Evolutionary conservation across 1,140 invertebrate genomes (phyloP), one percentile per base, ranked within the genome.

Genomic region (Saccostrea echinata): DNA sequence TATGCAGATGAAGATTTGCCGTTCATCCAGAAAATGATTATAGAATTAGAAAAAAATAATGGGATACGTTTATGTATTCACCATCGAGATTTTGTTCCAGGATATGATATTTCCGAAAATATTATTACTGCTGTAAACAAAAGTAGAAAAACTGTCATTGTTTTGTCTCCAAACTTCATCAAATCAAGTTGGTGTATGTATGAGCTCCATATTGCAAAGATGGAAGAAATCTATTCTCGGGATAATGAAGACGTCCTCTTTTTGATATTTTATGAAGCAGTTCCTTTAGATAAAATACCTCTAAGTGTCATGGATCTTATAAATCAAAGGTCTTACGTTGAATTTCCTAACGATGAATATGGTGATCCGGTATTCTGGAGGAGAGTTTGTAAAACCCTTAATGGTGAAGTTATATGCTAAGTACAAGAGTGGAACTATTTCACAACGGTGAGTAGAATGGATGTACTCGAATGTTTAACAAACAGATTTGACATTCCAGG

Each of bases 171-270:
- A 88, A 94, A 95, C 76, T 97, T 97, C 92, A 95, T 96, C 0
- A 95, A 95, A 86, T 97, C 96, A n/a, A 95, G 96, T 52, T 97
- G 96, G 96, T 97, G 96, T 91, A 91, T 95, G 68, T 97, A 96
- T 95, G 96, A 97, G 92, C 95, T 96, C 16, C 95, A 96, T 88
- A 94, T 92, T 91, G 91, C 92, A 6, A 85, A 85, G 51, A 90
- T 91, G 91, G 91, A 93, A 53, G 85, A 88, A 51, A 84, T 91
- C 35, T 86, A 91, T 57, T 89, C 90, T 21, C 61, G 88, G 35
- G 61, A 82, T 68, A 91, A 88, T 24, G 68, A 85, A 33, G 71
- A 87, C 57, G 85, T 91, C 71, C 33, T 93, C 18, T 18, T 91
- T 30, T 86, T 93, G 51, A 84, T 92, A 2, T 84, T 91, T 68